phyloP scores from a whole-genome alignment of 2,888 invertebrate genomes.

The Cerastis leucographa region DNA sequence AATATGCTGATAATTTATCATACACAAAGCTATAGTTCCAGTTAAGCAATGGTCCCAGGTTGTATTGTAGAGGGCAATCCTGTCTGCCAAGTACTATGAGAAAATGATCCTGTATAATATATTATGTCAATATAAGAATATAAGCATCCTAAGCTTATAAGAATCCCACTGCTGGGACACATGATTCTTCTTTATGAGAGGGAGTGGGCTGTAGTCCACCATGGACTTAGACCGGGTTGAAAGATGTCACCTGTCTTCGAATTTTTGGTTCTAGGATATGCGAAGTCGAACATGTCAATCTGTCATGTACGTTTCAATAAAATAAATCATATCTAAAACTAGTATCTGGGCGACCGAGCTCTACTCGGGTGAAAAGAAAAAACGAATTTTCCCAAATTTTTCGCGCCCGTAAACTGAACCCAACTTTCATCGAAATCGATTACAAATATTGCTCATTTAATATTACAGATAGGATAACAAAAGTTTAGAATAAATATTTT shows the following conservation, averaged over 20 bases:
- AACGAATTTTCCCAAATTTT: too few species aligned
- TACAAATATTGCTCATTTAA: too few species aligned
- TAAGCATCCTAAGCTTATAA: background rate
- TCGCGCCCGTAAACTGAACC: too few species aligned
- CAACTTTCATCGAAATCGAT: too few species aligned
- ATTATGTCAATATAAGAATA: background rate
- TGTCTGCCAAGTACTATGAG: background rate
- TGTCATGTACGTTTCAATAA: background rate
- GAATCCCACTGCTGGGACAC: background rate
- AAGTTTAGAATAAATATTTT: slow-evolving; percentile 70
- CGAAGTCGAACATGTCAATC: background rate
- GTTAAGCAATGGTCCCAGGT: background rate
- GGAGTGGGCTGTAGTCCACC: background rate
- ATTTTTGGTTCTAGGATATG: background rate
- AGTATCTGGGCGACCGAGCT: too few species aligned
- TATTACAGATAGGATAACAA: background rate
- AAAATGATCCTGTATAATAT: background rate
- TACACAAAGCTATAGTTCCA: background rate
- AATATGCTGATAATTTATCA: background rate
- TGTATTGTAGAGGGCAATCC: background rate
- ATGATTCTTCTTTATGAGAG: background rate
- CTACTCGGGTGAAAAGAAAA: too few species aligned
- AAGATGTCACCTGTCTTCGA: background rate
- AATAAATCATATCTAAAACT: background rate
- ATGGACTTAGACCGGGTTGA: background rate